Conservation (phyloP, 2,888 invertebrate species). For the Hirtodrosophila alboralis region DNA sequence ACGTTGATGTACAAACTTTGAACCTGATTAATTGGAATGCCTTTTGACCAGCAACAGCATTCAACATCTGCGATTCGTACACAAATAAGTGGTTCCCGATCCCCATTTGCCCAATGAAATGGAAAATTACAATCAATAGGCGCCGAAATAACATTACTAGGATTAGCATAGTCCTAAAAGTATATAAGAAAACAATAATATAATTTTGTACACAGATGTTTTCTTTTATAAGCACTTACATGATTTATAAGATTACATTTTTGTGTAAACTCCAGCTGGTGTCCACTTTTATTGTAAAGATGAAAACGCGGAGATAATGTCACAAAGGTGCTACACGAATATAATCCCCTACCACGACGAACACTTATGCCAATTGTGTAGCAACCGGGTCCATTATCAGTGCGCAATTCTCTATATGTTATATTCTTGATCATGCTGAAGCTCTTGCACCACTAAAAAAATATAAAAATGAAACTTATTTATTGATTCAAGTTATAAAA, state of each 20-base stretch:
- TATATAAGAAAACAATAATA: background rate
- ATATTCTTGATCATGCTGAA: conserved; percentile 93
- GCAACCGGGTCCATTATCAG: conserved; percentile 84
- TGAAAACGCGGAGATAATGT: conserved; percentile 97
- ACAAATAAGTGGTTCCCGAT: conserved; percentile 94
- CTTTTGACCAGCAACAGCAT: conserved; percentile 95
- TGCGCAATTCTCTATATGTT: conserved; percentile 87
- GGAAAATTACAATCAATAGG: conserved; percentile 95
- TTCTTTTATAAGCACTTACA: conserved; percentile 84
- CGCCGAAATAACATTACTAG: conserved; percentile 86
- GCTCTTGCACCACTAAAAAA: conserved; percentile 91
- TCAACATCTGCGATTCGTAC: conserved; percentile 90
- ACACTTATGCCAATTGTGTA: conserved; percentile 94
- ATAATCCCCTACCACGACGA: conserved; percentile 93
- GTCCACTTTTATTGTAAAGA: conserved; percentile 93
- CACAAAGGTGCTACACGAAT: conserved; percentile 95
- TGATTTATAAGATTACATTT: conserved; percentile 91
- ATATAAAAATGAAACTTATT: background rate
- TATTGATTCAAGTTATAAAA: background rate
- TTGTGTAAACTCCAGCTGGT: conserved; percentile 94
- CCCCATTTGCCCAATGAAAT: conserved; percentile 98
- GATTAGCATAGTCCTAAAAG: conserved; percentile 65
- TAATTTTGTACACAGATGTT: too few species aligned
- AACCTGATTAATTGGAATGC: conserved; percentile 93
- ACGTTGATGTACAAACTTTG: conserved; percentile 95